phyloP scores from a whole-genome alignment of 2,797 vertebrate genomes.

The Enteromius anoplus region DNA sequence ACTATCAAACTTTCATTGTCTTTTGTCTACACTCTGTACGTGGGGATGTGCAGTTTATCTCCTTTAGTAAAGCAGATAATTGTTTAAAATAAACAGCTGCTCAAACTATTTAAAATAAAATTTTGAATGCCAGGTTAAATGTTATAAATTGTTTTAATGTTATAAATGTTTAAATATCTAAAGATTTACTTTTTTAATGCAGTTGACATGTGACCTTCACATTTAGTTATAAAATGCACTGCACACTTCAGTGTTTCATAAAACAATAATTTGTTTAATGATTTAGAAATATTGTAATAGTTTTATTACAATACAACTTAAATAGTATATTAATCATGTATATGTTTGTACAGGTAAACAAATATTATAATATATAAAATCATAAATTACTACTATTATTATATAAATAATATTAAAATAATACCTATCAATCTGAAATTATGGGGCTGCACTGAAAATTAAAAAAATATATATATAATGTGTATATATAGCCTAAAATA shows the following conservation, averaged over 20 bases:
- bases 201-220: not conserved
- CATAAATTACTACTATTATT: not conserved
- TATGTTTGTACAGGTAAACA: not conserved
- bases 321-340: not conserved
- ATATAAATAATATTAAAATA: not conserved
- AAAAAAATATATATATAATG: too few species aligned
- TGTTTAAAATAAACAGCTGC: conserved; percentile 16
- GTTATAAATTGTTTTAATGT: too few species aligned
- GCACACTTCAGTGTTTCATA: not conserved
- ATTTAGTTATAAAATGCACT: not conserved
- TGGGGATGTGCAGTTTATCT: not conserved
- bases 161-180: not conserved
- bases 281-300: not conserved
- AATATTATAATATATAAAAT: not conserved
- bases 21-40: conserved; percentile 7
- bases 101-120: conserved; percentile 27
- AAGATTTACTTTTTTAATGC: not conserved
- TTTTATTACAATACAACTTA: not conserved
- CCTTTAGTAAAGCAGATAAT: not conserved
- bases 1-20: conserved; percentile 66
- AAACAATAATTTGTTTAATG: not conserved
- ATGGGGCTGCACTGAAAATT: not conserved
- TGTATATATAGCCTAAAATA: too few species aligned
- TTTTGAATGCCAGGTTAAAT: not conserved
- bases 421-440: not conserved